Conservation (phyloP, 2,113 vertebrate species). For the Rhinopomastus cyanomelas region DNA sequence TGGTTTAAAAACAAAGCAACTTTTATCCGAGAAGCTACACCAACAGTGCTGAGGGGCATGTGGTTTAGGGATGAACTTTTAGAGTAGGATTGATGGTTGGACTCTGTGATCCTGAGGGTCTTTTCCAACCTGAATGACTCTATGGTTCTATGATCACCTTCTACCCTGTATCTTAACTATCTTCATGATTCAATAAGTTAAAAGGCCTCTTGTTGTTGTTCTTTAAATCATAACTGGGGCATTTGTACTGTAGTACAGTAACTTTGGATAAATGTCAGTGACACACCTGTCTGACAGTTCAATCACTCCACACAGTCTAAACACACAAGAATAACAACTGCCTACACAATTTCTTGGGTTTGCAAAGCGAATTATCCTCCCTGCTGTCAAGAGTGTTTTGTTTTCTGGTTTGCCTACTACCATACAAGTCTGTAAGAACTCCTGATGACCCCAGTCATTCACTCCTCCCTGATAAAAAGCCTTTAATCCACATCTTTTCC, state of each 20-base stretch:
- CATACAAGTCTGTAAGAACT: not conserved
- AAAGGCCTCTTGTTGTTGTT: not conserved
- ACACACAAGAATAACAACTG: not conserved
- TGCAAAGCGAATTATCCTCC: conserved; percentile 13
- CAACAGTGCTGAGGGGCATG: too few species aligned
- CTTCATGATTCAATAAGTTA: conserved; percentile 1
- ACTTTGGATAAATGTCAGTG: conserved; percentile 7
- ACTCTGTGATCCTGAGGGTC: too few species aligned
- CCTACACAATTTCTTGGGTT: not conserved
- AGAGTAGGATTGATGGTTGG: too few species aligned
- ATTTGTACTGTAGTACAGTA: not conserved
- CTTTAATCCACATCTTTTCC: not conserved
- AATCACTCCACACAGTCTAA: conserved; percentile 22
- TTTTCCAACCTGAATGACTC: too few species aligned
- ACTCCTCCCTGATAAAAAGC: conserved; percentile 4
- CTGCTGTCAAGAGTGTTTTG: not conserved
- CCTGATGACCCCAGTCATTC: not conserved
- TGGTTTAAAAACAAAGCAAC: conserved; percentile 28
- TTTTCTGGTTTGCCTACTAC: conserved; percentile 1
- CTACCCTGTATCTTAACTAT: not conserved
- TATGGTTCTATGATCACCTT: not conserved
- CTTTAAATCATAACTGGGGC: conserved; percentile 15
- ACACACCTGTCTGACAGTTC: conserved; percentile 6
- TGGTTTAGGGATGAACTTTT: too few species aligned
- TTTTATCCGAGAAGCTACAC: conserved; percentile 49